Evolutionary conservation across 1,140 invertebrate genomes (phyloP).

Genomic region (Dermatophagoides farinae): DNA sequence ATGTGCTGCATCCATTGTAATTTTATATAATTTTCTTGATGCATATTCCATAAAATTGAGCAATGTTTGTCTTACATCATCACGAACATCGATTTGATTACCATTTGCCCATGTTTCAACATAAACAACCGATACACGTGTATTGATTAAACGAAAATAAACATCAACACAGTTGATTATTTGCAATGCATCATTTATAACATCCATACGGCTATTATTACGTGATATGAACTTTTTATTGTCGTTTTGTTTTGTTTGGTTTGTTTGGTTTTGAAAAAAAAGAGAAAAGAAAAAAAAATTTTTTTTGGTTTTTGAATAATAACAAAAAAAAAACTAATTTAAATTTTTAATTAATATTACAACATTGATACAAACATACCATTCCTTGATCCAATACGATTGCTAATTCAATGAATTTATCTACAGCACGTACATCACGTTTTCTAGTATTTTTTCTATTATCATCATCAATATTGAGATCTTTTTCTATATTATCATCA

Average conservation of each 20-base stretch:
- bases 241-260: not conserved
- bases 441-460: not conserved
- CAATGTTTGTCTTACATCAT: conserved; percentile 40
- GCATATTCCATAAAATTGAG: conserved; percentile 74
- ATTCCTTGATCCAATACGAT: conserved; percentile 77
- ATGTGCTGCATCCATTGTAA: conserved; percentile 70
- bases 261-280: no score
- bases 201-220: conserved; percentile 60
- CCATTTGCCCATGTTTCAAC: conserved; percentile 83
- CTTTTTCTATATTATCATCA: no score
- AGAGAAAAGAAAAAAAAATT: not conserved
- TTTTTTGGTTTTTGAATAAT: not conserved
- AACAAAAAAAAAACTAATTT: not conserved
- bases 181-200: conserved; percentile 82
- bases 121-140: conserved; percentile 77
- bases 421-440: conserved; percentile 58
- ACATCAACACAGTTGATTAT: conserved; percentile 88
- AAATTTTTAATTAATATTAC: not conserved
- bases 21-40: conserved; percentile 52
- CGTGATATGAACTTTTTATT: conserved; percentile 52
- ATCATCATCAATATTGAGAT: not conserved
- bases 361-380: conserved; percentile 31
- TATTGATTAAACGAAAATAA: conserved; percentile 79
- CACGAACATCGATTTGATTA: conserved; percentile 51
- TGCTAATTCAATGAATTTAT: conserved; percentile 78